A percentile compares a stretch with the other conserved stretches of the same genome.
Evolutionary conservation across 2,888 invertebrate species (phyloP).

Genomic region (Agrotis segetum): DNA sequence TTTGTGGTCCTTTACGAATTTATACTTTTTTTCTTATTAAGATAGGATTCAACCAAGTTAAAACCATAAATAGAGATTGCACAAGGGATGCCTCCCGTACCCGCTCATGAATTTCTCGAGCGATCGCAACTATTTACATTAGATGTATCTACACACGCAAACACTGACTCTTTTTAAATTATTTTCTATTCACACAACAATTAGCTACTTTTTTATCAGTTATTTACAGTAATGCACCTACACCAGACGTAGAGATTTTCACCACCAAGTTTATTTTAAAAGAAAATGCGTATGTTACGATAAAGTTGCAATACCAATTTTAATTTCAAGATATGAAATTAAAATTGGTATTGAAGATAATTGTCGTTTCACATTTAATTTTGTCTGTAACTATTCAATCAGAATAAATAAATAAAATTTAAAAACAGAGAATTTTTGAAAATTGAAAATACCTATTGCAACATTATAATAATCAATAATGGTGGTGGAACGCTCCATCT

Average conservation of each 20-base stretch:
- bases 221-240: slow-evolving; percentile 81
- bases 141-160: slow-evolving; percentile 88
- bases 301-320: slow-evolving; percentile 10
- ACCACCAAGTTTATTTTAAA: slow-evolving; percentile 38
- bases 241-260: slow-evolving; percentile 45
- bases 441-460: background rate
- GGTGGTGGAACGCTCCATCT: slow-evolving; percentile 48
- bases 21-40: background rate
- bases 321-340: slow-evolving; percentile 6
- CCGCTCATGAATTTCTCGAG: slow-evolving; percentile 32
- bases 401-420: background rate
- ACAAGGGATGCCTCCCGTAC: slow-evolving; percentile 50
- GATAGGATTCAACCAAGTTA: slow-evolving; percentile 32
- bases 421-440: no score
- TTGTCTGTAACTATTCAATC: no score
- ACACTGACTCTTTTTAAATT: slow-evolving; percentile 85
- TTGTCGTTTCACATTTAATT: background rate
- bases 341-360: no score
- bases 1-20: background rate
- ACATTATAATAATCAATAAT: background rate
- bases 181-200: slow-evolving; percentile 89
- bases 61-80: slow-evolving; percentile 57
- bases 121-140: slow-evolving; percentile 68
- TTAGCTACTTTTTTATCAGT: slow-evolving; percentile 82
- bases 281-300: background rate